Evolutionary conservation across 2,113 vertebrate species (phyloP).

Genomic region (Seriola aureovittata): DNA sequence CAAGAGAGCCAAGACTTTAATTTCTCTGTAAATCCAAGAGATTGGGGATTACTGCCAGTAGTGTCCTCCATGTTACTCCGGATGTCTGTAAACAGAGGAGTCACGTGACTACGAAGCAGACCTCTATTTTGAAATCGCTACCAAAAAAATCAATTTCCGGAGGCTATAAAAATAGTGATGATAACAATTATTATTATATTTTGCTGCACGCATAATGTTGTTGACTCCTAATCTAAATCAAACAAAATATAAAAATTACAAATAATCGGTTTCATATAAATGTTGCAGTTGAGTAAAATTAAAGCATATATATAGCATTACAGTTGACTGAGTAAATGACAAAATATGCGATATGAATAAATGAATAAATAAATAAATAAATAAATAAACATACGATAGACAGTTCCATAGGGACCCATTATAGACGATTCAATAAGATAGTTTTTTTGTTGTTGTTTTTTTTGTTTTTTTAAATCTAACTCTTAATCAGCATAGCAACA

Average conservation of each 20-base stretch:
- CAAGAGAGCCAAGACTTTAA: slow-evolving; percentile 86
- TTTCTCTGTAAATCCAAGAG: slow-evolving; percentile 83
- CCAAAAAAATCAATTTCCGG: slow-evolving; percentile 32
- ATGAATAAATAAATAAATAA: not conserved
- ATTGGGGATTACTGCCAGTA: slow-evolving; percentile 83
- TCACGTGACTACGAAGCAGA: slow-evolving; percentile 84
- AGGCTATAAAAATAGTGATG: not conserved
- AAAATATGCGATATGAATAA: not conserved
- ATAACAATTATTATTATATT: not conserved
- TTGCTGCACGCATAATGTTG: not conserved
- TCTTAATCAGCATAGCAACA: no score
- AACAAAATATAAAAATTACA: not conserved
- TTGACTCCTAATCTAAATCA: not conserved
- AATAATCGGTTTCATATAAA: not conserved
- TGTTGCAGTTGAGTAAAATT: not conserved
- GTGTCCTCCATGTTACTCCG: slow-evolving; percentile 86
- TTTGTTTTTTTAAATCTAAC: no score
- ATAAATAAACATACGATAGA: no score
- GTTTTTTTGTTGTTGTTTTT: no score
- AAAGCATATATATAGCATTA: not conserved
- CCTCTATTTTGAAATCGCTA: slow-evolving; percentile 55
- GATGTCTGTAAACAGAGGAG: slow-evolving; percentile 87
- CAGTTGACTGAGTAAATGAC: not conserved
- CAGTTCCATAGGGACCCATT: no score
- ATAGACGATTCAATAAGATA: no score